Base-by-base conservation (phyloP, 2,113 vertebrate genomes). In the Zapus hudsonius region DNA sequence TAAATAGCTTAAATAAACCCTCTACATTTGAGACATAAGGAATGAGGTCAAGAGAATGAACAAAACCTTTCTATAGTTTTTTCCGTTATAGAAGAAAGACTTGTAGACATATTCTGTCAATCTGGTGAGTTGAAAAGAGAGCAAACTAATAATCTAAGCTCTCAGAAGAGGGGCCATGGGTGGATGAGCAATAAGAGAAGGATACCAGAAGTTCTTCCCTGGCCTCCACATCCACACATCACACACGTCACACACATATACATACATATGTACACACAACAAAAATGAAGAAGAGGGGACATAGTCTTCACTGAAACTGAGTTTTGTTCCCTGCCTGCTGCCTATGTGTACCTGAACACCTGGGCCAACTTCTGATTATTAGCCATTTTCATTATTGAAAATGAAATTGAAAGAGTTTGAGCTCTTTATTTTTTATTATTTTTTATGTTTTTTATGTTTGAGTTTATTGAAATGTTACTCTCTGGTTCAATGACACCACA, bases 401-500 rank as follows among this genome's bases (percentile, higher is more conserved):
- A n/a, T n/a, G n/a, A n/a, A n/a, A n/a, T n/a, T n/a, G n/a, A n/a
- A n/a, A n/a, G n/a, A n/a, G n/a, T n/a, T n/a, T n/a, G n/a, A n/a
- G n/a, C n/a, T n/a, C n/a, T n/a, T n/a, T n/a, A n/a, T n/a, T n/a
- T n/a, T n/a, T n/a, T n/a, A n/a, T n/a, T n/a, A n/a, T n/a, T n/a
- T n/a, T n/a, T n/a, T n/a, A n/a, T n/a, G n/a, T n/a, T n/a, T n/a
- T n/a, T n/a, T n/a, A 40, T 40, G 72, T 85, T 25, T 13, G 6
- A 44, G 47, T 36, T 57, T 72, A 59, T 38, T 57, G 38, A 70
- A 52, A 70, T 70, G 40, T 36, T 8, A 36, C 33, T 64, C 42
- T 92, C 78, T 83, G 40, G 42, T 72, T 89, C 82, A 64, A 91
- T 52, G 81, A 83, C 29, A 81, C 42, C 80, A 61, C n/a, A 73